Evolutionary conservation across 2,888 invertebrate species (phyloP).

Genomic region (Trissolcus brochymenae): DNA sequence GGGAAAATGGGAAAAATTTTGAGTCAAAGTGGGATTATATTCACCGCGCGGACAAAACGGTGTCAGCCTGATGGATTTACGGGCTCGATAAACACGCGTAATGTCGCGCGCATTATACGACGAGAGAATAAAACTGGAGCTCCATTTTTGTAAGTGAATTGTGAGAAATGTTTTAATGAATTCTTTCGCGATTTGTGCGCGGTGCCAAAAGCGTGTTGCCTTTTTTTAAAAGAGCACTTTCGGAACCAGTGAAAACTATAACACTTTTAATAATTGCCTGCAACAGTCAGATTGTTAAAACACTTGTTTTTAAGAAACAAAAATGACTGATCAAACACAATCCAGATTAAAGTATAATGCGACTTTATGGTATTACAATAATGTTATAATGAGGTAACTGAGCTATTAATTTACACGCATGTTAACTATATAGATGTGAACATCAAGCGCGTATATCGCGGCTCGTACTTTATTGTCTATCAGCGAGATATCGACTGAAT

Average conservation of each 20-base stretch:
- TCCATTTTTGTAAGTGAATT: conserved; percentile 39
- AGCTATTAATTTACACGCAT: conserved; percentile 30
- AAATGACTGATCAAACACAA: too few species aligned
- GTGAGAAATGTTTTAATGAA: conserved; percentile 33
- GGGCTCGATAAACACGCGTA: conserved; percentile 27
- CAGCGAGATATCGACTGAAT: conserved; percentile 50
- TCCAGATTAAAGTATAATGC: too few species aligned
- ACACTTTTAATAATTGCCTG: conserved; percentile 43
- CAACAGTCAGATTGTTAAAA: conserved; percentile 15
- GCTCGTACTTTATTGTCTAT: conserved; percentile 32
- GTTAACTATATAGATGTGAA: not conserved
- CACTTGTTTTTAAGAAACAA: not conserved
- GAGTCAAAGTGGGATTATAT: conserved; percentile 27
- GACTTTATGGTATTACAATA: too few species aligned
- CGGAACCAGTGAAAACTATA: conserved; percentile 17
- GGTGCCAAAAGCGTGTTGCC: conserved; percentile 22
- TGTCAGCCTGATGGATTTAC: conserved; percentile 28
- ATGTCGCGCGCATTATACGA: conserved; percentile 26
- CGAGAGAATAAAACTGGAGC: conserved; percentile 14
- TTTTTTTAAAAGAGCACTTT: conserved; percentile 37
- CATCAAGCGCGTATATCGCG: too few species aligned
- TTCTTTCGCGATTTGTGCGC: conserved; percentile 43
- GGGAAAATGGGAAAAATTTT: conserved; percentile 26
- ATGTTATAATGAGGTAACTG: conserved; percentile 25
- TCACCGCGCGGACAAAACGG: conserved; percentile 16